Evolutionary conservation across 2,797 vertebrate genomes (phyloP).

Genomic region (Lutjanus campechanus): DNA sequence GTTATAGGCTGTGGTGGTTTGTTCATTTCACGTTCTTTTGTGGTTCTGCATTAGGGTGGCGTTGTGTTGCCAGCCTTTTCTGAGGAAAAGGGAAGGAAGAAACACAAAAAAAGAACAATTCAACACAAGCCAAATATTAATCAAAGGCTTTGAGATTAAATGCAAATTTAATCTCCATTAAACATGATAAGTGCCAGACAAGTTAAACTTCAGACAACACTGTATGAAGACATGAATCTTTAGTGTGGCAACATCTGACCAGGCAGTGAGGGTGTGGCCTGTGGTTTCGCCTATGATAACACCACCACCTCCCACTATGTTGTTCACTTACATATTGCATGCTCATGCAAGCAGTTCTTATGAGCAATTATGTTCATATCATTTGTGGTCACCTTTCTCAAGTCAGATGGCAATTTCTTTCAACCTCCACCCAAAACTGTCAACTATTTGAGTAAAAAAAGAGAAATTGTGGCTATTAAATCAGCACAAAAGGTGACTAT

Average conservation of each 20-base stretch:
- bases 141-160: not conserved
- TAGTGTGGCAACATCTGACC: conserved; percentile 48
- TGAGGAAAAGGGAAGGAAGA: conserved; percentile 31
- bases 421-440: not conserved
- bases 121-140: not conserved
- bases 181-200: not conserved
- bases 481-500: not conserved
- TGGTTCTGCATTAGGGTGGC: conserved; percentile 97
- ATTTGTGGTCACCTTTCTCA: not conserved
- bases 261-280: conserved; percentile 76
- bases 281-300: conserved; percentile 74
- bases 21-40: conserved; percentile 99
- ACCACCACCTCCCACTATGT: conserved; percentile 45
- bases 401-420: not conserved
- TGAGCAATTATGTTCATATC: not conserved
- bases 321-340: conserved; percentile 15
- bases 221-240: conserved; percentile 6
- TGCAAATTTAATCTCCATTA: not conserved
- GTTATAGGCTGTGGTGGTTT: conserved; percentile 99
- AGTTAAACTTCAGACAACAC: conserved; percentile 13
- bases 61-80: conserved; percentile 87
- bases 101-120: not conserved
- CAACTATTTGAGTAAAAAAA: not conserved
- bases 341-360: not conserved
- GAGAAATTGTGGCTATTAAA: not conserved